phyloP scores from a whole-genome alignment of 2,797 vertebrate genomes.

The Coilia nasus region DNA sequence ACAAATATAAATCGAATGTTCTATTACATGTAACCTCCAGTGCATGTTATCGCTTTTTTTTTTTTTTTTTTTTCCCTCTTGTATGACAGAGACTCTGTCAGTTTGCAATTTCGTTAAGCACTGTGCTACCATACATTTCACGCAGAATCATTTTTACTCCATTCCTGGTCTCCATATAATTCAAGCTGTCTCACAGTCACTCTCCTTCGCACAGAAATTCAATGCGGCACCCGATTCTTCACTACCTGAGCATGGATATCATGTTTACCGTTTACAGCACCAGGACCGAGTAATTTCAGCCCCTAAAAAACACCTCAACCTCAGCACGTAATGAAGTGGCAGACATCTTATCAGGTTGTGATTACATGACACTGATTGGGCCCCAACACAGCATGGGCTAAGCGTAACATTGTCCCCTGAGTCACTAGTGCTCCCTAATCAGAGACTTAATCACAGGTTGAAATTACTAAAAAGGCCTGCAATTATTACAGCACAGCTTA shows the following conservation, averaged over 20 bases:
- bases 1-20: background rate
- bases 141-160: background rate
- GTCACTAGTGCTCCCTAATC: conserved; percentile 40
- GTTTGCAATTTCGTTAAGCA: background rate
- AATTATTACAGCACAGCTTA: conserved; percentile 2
- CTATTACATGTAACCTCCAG: background rate
- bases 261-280: background rate
- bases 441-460: conserved; percentile 29
- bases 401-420: conserved; percentile 41
- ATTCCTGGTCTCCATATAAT: background rate
- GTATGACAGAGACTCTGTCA: background rate
- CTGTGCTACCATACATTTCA: too few species aligned
- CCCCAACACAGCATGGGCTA: conserved; percentile 28
- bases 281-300: background rate
- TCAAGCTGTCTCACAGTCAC: background rate
- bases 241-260: background rate
- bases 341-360: conserved; percentile 42
- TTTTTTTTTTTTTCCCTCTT: background rate
- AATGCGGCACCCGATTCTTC: background rate
- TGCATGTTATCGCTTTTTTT: background rate
- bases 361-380: conserved; percentile 61
- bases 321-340: background rate
- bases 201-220: background rate
- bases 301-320: background rate
- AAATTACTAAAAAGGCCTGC: conserved; percentile 6